Evolutionary conservation across 2,888 invertebrate genomes (phyloP).

Genomic region (Parthenolecanium corni): DNA sequence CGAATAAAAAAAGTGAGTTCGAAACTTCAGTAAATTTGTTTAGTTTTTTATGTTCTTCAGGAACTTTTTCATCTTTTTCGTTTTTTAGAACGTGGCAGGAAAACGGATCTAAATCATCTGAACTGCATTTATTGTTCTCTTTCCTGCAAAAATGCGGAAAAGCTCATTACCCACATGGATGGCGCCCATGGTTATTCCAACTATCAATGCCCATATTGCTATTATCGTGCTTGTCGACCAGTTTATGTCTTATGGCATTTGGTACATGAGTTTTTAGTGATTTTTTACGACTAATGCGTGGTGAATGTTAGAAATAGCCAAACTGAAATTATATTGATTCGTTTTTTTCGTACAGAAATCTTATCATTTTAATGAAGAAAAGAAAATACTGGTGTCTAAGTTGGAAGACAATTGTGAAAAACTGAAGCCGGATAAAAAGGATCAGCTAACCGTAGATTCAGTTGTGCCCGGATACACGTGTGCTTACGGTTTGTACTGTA

Average conservation of each 20-base stretch:
- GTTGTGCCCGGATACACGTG: not conserved
- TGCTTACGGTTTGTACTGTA: constrained; percentile 11
- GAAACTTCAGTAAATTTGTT: not conserved
- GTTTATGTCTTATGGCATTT: constrained; percentile 13
- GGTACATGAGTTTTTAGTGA: not conserved
- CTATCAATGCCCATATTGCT: constrained; percentile 17
- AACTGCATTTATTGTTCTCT: constrained; percentile 2
- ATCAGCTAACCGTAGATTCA: not conserved
- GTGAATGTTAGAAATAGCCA: too few relatives aligned
- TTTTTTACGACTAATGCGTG: too few relatives aligned
- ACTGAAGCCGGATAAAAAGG: not conserved
- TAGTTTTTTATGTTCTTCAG: not conserved
- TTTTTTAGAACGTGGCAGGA: not conserved
- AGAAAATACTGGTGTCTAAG: not conserved
- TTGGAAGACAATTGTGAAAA: constrained; percentile 1
- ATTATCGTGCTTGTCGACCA: constrained; percentile 11
- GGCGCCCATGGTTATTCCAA: not conserved
- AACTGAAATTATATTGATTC: too few relatives aligned
- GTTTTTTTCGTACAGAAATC: not conserved
- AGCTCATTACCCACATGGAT: constrained; percentile 13
- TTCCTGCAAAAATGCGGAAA: not conserved
- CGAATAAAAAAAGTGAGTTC: not conserved
- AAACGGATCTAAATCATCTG: not conserved
- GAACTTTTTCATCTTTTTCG: not conserved
- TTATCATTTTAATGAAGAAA: not conserved